Evolutionary conservation across 2,113 vertebrate genomes (phyloP), one percentile per base, ranked within the genome.

Genomic region (Burhinus bistriatus): DNA sequence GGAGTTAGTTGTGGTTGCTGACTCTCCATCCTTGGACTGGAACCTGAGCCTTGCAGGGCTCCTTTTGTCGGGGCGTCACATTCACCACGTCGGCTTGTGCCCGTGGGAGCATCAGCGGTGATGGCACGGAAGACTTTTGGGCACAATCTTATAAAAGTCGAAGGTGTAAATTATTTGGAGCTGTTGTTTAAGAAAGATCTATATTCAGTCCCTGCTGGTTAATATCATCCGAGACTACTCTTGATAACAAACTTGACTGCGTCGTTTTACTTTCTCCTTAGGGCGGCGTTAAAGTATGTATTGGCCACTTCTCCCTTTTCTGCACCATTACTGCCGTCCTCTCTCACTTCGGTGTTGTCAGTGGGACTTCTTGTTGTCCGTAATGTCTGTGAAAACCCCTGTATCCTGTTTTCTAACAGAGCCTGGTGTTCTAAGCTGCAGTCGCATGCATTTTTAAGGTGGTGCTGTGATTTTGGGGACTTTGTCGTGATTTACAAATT

Each of bases 171-270:
- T 90, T 86, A 47, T 78, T 62, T 86, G 92, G 75, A 86, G 71
- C 62, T 77, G n/a, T 70, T 88, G 75, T 83, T 94, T 77, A 73
- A 90, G 49, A 23, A 69, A 13, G 54, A 11, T 45, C 76, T 89
- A 34, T 86, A 58, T 88, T 88, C 86, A 86, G 88, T 62, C 55
- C 75, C 47, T 92, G 82, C 88, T 94, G 88, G 61, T 96, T 77
- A 80, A 47, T 58, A 38, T 79, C 91, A 44, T 12, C 61, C 75
- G 44, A 38, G 34, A 10, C 62, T 54, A 12, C 65, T 68, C 84
- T 51, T 68, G 78, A 79, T 65, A 36, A 65, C 51, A 69, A 62
- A 51, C 2, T 7, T 30, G 47, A 11, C 30, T 0, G 0, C 69
- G 45, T 49, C 0, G 0, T 80, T 93, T 72, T 69, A 18, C 44